phyloP scores from a whole-genome alignment of 2,113 vertebrate species.

The Cyprinus carpio region DNA sequence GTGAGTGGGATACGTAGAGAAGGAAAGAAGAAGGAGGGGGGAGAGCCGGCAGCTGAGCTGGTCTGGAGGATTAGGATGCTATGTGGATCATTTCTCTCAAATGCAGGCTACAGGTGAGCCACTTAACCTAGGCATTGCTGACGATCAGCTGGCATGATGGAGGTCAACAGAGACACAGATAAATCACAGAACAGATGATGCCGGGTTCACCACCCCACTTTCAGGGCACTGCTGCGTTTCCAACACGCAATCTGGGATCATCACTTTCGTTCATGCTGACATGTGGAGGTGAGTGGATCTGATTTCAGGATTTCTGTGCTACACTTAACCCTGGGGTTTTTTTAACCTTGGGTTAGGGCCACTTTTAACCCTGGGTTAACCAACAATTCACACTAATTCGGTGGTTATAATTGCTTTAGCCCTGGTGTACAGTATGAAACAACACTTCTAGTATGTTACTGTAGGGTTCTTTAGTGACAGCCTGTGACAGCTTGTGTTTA shows the following conservation, averaged over 20 bases:
- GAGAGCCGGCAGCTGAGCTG: not conserved
- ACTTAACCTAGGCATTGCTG: constrained; percentile 61
- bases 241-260: not conserved
- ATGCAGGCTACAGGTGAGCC: constrained; percentile 35
- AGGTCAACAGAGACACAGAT: constrained; percentile 50
- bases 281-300: constrained; percentile 13
- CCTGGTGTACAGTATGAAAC: not conserved
- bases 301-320: not conserved
- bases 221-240: constrained; percentile 30
- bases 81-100: constrained; percentile 35
- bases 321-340: not conserved
- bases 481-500: no score
- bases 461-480: not conserved
- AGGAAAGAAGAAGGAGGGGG: constrained; percentile 5
- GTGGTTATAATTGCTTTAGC: not conserved
- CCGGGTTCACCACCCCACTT: constrained; percentile 31
- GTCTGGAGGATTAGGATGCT: constrained; percentile 53
- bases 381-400: not conserved
- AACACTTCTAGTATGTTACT: not conserved
- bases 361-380: not conserved
- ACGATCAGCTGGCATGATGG: constrained; percentile 46
- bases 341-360: not conserved
- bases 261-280: not conserved
- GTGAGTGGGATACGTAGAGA: constrained; percentile 25
- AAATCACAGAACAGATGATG: constrained; percentile 60